Base-by-base conservation (phyloP, 2,888 invertebrate genomes). In the Branchipolynoe longqiensis region DNA sequence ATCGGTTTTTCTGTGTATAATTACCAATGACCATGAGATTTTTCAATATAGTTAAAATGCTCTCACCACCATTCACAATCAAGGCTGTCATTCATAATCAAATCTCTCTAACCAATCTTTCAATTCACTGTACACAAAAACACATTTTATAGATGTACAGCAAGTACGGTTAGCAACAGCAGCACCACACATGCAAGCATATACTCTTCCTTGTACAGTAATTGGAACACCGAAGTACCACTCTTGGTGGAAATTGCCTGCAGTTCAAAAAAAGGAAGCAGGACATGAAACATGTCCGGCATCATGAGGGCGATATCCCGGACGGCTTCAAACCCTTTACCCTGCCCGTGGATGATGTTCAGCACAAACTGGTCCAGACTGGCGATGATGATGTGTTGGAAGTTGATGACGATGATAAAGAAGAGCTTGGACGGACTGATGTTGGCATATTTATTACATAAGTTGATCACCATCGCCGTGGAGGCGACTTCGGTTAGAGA, bases 211-310 rank as follows among this genome's bases (percentile, higher is more conserved):
- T 92, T 94, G 74, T 92, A 90, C 78, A 94, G 91, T 38, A 94
- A 87, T 59, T 92, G 91, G 0, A 89, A 88, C 0, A 93, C 85
- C 3, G 90, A 90, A n/a, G 91, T 86, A 1, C 91, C 90, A 81
- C 92, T 92, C 6, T 86, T 87, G 48, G 89, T 88, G 0, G 93
- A 92, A 86, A 92, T 88, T 28, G 87, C 88, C 54, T 90, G 89
- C 22, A 94, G 88, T 87, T 93, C 93, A 86, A 91, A 90, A 2
- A 92, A 59, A 0, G 96, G 95, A 87, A 96, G 93, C 28, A 95
- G 89, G 38, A 96, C 94, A 90, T 93, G 93, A 6, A 92, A 86
- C 22, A 92, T 36, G 86, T 93, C 93, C 0, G 93, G 93, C 4
- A 92, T 87, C 92, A 93, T 91, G 78, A 93, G 86, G 0, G 91